These are phyloP conservation scores for Diogma glabrata DNA, from an alignment of 2,888 invertebrate genomes.

Conservation along the genomic window DNA sequence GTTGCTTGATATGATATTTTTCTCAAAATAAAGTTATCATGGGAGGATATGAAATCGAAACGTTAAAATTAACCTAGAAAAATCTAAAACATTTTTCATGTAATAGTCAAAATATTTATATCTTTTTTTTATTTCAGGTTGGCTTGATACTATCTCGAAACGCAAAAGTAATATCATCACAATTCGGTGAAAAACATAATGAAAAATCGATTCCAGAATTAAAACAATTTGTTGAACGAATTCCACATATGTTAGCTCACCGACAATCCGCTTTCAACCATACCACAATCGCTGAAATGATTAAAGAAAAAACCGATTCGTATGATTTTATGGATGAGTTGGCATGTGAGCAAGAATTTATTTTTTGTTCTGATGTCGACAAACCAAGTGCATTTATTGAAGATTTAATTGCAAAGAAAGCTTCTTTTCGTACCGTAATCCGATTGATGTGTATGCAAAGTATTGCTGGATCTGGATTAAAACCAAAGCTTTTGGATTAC, in stretches of 20 bases:
- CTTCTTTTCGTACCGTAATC: conserved; percentile 70
- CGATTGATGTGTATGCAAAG: conserved; percentile 89
- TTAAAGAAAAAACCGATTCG: conserved; percentile 69
- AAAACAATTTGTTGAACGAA: conserved; percentile 79
- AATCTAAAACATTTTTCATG: too few relatives aligned
- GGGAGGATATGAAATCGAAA: too few relatives aligned
- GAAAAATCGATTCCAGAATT: conserved; percentile 91
- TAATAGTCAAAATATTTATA: conserved; percentile 32
- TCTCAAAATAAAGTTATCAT: too few relatives aligned
- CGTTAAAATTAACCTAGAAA: too few relatives aligned
- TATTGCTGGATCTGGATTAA: conserved; percentile 82
- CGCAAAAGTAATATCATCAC: conserved; percentile 73
- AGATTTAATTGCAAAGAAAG: conserved; percentile 77
- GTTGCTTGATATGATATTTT: too few relatives aligned
- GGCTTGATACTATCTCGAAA: conserved; percentile 75
- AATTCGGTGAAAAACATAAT: conserved; percentile 72
- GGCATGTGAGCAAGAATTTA: conserved; percentile 81
- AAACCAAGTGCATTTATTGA: conserved; percentile 82
- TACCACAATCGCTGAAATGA: conserved; percentile 86
- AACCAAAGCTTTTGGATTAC: conserved; percentile 58
- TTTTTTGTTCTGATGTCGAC: conserved; percentile 85
- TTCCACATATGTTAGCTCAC: conserved; percentile 77
- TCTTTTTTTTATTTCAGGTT: conserved; percentile 31
- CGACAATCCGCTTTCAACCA: conserved; percentile 80
- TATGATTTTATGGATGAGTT: conserved; percentile 68